Percentiles rank a stretch among this genome's conserved stretches.
These are phyloP conservation scores for Liodrosophila aerea DNA, from an alignment of 2,888 invertebrate species.

Conservation along the genomic window DNA sequence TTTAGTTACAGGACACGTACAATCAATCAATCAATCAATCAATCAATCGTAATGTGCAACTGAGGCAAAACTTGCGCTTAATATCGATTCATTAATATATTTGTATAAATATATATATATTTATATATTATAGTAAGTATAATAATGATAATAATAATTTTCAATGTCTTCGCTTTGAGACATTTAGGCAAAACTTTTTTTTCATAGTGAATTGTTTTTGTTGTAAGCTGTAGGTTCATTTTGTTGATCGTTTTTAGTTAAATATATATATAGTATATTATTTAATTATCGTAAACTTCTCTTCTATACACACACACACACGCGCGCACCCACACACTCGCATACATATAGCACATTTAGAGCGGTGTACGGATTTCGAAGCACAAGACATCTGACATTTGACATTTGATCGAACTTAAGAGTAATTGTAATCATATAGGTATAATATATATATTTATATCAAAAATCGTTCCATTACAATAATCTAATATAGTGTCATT, in stretches of 20 bases:
- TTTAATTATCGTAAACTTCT: conserved; percentile 48
- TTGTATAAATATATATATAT: conserved; percentile 35
- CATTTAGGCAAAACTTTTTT: conserved; percentile 74
- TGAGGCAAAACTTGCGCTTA: conserved; percentile 51
- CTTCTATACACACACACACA: conserved; percentile 18
- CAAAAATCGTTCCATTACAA: conserved; percentile 58
- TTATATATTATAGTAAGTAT: conserved; percentile 40
- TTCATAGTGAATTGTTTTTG: conserved; percentile 61
- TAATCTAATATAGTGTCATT: conserved; percentile 27
- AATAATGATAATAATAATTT: conserved; percentile 64
- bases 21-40: too few relatives aligned
- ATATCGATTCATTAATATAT: conserved; percentile 61
- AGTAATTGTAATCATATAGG: not conserved
- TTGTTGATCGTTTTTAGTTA: conserved; percentile 33
- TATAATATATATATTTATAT: conserved; percentile 56
- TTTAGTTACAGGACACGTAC: conserved; percentile 43
- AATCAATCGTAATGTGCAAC: conserved; percentile 52
- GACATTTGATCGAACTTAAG: conserved; percentile 50
- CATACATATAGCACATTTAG: conserved; percentile 49
- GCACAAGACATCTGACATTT: conserved; percentile 57
- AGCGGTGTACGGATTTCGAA: conserved; percentile 43
- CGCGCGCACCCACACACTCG: conserved; percentile 10
- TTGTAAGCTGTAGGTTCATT: conserved; percentile 40
- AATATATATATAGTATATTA: conserved; percentile 43
- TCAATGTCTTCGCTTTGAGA: conserved; percentile 73